Evolutionary conservation across 2,113 vertebrate genomes (phyloP).

Genomic region (Nesogale talazaci): DNA sequence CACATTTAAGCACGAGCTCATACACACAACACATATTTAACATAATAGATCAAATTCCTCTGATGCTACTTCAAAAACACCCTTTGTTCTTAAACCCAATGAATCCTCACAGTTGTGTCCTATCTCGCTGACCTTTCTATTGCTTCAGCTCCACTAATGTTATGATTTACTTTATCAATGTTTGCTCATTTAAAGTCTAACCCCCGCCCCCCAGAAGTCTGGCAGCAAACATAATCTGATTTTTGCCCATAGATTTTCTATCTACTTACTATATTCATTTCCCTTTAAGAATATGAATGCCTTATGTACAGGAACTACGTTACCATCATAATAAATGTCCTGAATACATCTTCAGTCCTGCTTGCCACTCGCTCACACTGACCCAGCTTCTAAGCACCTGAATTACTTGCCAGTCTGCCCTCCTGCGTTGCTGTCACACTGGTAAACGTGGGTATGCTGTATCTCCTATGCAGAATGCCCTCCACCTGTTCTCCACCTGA

Average conservation of each 20-base stretch:
- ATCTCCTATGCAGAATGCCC: background rate
- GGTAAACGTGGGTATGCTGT: background rate
- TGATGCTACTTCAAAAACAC: constrained; percentile 4
- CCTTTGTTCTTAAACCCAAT: background rate
- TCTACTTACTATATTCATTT: background rate
- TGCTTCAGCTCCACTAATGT: background rate
- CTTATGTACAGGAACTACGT: background rate
- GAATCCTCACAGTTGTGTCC: background rate
- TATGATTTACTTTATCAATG: background rate
- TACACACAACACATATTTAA: background rate
- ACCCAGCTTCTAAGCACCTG: background rate
- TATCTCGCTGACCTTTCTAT: background rate
- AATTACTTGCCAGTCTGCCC: too few relatives aligned
- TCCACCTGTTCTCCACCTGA: background rate
- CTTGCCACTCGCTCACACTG: background rate
- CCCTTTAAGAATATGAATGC: background rate
- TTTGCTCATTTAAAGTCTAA: constrained; percentile 22
- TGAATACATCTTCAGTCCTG: background rate
- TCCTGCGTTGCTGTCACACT: background rate
- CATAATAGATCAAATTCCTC: background rate
- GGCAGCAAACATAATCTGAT: background rate
- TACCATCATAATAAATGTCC: background rate
- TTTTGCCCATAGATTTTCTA: background rate
- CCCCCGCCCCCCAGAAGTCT: background rate
- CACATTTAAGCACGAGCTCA: too few relatives aligned